A percentile compares a stretch with the other conserved stretches of the same genome.
These are phyloP conservation scores for Neosalanx taihuensis DNA, from an alignment of 2,797 vertebrate species.

Conservation along the genomic window DNA sequence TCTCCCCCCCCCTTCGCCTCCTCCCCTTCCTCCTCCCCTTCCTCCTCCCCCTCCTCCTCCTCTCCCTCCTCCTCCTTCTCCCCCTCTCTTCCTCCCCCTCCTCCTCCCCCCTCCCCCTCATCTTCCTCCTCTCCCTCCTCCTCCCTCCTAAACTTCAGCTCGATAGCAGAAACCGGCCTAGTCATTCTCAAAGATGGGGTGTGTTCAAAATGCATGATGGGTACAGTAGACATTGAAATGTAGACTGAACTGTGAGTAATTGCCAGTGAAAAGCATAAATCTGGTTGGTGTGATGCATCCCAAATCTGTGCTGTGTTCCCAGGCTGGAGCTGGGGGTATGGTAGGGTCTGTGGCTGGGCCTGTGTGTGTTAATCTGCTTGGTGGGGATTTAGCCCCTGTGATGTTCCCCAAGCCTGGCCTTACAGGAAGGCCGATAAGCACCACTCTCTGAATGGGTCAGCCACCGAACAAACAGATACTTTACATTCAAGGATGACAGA, in stretches of 20 bases:
- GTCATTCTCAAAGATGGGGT: slow-evolving; percentile 46
- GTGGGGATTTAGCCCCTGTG: slow-evolving; percentile 54
- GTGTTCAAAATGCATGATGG: slow-evolving; percentile 32
- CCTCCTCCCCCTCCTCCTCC: no score
- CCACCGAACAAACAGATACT: slow-evolving; percentile 43
- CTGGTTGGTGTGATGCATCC: slow-evolving; percentile 61
- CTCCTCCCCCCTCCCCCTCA: background rate
- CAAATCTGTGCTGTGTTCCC: slow-evolving; percentile 59
- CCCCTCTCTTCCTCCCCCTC: no score
- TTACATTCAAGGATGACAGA: slow-evolving; percentile 33
- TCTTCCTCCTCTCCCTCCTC: background rate
- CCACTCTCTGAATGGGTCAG: slow-evolving; percentile 34
- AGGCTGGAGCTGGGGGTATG: background rate
- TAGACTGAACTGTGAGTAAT: slow-evolving; percentile 59
- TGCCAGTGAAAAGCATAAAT: slow-evolving; percentile 67
- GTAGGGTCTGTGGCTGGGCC: slow-evolving; percentile 33
- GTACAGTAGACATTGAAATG: slow-evolving; percentile 47
- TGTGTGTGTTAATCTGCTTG: slow-evolving; percentile 64
- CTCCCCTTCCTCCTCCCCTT: no score
- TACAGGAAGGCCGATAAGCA: slow-evolving; percentile 56
- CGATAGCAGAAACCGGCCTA: slow-evolving; percentile 51
- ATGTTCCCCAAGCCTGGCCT: slow-evolving; percentile 44
- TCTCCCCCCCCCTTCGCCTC: background rate
- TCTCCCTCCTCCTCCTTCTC: no score
- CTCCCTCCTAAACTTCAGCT: slow-evolving; percentile 21